Percentiles rank a stretch among this genome's conserved stretches.
phyloP scores from a whole-genome alignment of 2,113 vertebrate genomes.

The Strix aluco region DNA sequence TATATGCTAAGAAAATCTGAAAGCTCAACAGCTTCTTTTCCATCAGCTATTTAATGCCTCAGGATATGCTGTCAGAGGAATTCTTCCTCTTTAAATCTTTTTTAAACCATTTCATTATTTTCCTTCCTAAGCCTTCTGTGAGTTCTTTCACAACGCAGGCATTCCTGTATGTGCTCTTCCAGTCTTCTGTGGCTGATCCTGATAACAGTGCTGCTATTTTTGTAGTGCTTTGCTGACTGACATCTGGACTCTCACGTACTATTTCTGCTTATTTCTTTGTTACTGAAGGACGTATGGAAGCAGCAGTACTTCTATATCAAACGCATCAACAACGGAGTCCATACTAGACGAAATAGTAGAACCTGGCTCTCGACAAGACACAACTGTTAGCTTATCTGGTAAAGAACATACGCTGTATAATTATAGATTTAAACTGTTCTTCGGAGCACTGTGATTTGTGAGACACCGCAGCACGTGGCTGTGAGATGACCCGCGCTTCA shows the following conservation, averaged over 20 bases:
- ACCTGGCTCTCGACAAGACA: constrained; percentile 59
- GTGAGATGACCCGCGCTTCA: background rate
- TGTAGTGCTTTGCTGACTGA: background rate
- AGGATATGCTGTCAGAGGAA: background rate
- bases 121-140: background rate
- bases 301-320: constrained; percentile 75
- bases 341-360: constrained; percentile 75
- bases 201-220: background rate
- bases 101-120: background rate
- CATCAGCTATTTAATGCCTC: background rate
- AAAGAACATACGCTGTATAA: background rate
- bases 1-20: background rate
- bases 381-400: constrained; percentile 73
- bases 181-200: background rate
- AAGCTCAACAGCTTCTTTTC: background rate
- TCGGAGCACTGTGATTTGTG: background rate
- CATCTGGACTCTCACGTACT: background rate
- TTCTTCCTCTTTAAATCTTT: background rate
- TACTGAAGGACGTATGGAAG: constrained; percentile 78
- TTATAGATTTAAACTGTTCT: background rate
- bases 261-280: constrained; percentile 3
- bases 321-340: constrained; percentile 65
- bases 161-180: background rate
- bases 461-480: background rate
- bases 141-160: background rate